phyloP scores from a whole-genome alignment of 2,113 vertebrate genomes.

The Cettia cetti region DNA sequence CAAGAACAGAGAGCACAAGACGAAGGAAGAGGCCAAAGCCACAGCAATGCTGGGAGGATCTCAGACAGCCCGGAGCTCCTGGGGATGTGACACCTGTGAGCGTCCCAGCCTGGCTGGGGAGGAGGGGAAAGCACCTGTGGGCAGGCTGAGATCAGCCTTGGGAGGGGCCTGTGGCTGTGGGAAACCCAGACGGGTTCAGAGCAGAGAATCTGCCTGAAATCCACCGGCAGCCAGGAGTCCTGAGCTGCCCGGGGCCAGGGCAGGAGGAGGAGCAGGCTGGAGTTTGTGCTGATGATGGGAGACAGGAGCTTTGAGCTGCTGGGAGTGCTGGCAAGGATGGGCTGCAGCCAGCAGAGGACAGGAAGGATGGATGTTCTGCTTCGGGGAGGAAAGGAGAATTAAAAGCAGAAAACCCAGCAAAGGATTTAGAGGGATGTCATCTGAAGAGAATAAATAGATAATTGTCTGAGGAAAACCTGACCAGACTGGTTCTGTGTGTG shows the following conservation, averaged over 20 bases:
- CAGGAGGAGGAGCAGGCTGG: neutral
- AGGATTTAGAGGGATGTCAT: neutral
- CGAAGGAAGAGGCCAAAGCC: neutral
- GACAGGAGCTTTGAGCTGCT: neutral
- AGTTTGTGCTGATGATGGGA: fast-evolving
- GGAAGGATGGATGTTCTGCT: neutral
- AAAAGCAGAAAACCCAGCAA: neutral
- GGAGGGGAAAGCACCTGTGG: neutral
- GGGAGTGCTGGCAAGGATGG: neutral
- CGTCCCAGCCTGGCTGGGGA: neutral
- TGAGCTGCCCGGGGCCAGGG: neutral
- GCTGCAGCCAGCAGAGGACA: neutral
- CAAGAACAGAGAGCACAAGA: neutral
- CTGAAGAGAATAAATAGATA: neutral
- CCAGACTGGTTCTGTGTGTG: neutral
- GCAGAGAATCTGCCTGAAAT: neutral
- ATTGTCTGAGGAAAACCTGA: neutral
- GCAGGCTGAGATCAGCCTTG: neutral
- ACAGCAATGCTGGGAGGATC: fast-evolving
- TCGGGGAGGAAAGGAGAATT: neutral
- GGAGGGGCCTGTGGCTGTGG: fast-evolving
- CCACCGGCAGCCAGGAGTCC: fast-evolving
- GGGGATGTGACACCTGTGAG: neutral
- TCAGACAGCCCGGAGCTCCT: neutral
- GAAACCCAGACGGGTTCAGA: neutral